These are phyloP conservation scores for Ranitomeya variabilis DNA, from an alignment of 2,113 vertebrate genomes.

Conservation along the genomic window DNA sequence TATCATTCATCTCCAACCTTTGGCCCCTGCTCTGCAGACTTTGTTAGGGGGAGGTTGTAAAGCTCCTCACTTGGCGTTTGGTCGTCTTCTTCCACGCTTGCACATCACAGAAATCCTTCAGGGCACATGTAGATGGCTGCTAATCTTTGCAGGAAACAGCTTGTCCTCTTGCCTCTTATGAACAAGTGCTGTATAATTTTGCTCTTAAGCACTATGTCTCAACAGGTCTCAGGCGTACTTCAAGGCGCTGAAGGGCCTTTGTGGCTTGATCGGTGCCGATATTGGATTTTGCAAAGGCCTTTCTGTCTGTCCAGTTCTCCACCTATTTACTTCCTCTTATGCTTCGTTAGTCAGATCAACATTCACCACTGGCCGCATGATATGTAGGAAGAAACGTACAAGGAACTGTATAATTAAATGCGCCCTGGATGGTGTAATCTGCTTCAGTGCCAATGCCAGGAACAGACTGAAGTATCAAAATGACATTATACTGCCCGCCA, in stretches of 20 bases:
- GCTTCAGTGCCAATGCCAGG: background rate
- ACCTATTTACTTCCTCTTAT: background rate
- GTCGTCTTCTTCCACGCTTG: background rate
- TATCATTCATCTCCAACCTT: background rate
- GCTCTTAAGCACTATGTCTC: constrained; percentile 9
- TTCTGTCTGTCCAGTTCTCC: background rate
- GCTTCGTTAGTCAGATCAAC: constrained; percentile 22
- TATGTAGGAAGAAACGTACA: background rate
- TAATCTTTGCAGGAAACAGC: constrained; percentile 21
- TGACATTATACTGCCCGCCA: too few relatives aligned
- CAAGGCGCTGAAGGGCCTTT: background rate
- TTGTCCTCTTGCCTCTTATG: constrained; percentile 7
- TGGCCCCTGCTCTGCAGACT: background rate
- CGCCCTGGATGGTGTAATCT: background rate
- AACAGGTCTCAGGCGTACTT: constrained; percentile 12
- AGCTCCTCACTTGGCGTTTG: background rate
- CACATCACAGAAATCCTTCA: background rate
- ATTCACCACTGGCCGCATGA: background rate
- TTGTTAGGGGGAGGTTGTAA: background rate
- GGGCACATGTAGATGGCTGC: background rate
- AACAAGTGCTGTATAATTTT: constrained; percentile 27
- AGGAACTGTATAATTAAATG: background rate
- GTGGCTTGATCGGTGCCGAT: background rate
- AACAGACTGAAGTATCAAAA: background rate
- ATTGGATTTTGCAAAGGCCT: background rate